Conservation (phyloP, 2,797 vertebrate species). For the Gephyroberyx darwinii region DNA sequence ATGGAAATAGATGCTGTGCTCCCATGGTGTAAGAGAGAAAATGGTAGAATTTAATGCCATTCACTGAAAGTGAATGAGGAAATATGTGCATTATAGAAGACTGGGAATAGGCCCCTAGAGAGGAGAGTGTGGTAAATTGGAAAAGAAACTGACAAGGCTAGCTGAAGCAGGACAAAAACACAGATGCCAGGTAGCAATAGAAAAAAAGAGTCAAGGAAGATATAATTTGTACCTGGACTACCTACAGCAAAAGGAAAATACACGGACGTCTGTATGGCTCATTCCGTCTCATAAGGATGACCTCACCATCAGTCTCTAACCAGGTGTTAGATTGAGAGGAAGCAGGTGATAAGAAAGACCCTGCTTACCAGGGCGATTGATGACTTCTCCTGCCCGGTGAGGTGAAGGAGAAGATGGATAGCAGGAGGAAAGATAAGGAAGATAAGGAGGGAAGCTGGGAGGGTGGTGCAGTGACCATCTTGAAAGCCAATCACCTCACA, state of each 20-base stretch:
- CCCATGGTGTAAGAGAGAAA: constrained; percentile 28
- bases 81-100: constrained; percentile 52
- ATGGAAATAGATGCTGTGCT: constrained; percentile 34
- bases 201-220: constrained; percentile 30
- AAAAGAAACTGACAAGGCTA: constrained; percentile 45
- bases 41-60: constrained; percentile 56
- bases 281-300: constrained; percentile 54
- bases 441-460: constrained; percentile 17
- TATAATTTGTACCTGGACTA: background rate
- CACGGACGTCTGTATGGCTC: constrained; percentile 36
- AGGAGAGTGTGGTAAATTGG: constrained; percentile 54
- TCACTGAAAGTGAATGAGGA: constrained; percentile 49
- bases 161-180: constrained; percentile 48
- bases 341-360: constrained; percentile 66
- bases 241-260: constrained; percentile 40
- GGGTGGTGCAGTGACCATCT: constrained; percentile 11
- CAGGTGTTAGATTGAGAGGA: constrained; percentile 55
- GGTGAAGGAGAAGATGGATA: constrained; percentile 49
- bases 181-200: constrained; percentile 11
- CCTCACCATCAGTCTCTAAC: constrained; percentile 59
- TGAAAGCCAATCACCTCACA: constrained; percentile 44
- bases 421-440: constrained; percentile 38
- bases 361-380: constrained; percentile 64
- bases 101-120: constrained; percentile 51
- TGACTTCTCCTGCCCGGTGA: constrained; percentile 55